Evolutionary conservation across 1,140 invertebrate genomes (phyloP).

Genomic region (Phortica variegata): DNA sequence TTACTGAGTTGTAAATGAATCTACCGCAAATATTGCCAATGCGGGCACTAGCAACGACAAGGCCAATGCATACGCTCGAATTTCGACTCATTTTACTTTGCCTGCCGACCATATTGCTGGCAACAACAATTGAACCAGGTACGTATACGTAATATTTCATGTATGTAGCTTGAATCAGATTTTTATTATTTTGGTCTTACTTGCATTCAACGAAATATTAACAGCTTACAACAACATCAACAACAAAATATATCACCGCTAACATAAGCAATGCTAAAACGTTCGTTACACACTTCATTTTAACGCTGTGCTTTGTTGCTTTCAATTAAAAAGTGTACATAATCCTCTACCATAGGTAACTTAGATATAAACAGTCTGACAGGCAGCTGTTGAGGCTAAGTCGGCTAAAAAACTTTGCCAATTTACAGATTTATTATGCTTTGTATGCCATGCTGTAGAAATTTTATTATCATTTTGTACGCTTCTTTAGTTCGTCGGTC

Average conservation of each 20-base stretch:
- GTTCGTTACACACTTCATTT: slow-evolving; percentile 21
- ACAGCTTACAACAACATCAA: not conserved
- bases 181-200: not conserved
- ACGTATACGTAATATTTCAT: slow-evolving; percentile 13
- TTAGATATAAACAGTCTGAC: not conserved
- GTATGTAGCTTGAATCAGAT: not conserved
- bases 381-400: no score
- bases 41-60: slow-evolving; percentile 31
- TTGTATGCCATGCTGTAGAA: slow-evolving; percentile 6
- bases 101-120: slow-evolving; percentile 53
- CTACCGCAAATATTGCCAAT: slow-evolving; percentile 39
- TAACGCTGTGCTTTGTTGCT: slow-evolving; percentile 1
- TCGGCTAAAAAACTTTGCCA: slow-evolving; percentile 42
- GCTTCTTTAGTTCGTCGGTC: no score
- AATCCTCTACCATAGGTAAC: not conserved
- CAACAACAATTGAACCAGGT: slow-evolving; percentile 56
- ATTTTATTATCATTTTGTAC: slow-evolving; percentile 40
- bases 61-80: slow-evolving; percentile 53
- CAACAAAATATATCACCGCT: not conserved
- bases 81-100: slow-evolving; percentile 51
- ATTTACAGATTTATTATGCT: slow-evolving; percentile 48
- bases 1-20: no score
- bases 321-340: slow-evolving; percentile 12
- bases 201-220: no score
- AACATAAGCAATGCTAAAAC: slow-evolving; percentile 31